Evolutionary conservation across 2,888 invertebrate species (phyloP).

Genomic region (Drosophila kambysellisi): DNA sequence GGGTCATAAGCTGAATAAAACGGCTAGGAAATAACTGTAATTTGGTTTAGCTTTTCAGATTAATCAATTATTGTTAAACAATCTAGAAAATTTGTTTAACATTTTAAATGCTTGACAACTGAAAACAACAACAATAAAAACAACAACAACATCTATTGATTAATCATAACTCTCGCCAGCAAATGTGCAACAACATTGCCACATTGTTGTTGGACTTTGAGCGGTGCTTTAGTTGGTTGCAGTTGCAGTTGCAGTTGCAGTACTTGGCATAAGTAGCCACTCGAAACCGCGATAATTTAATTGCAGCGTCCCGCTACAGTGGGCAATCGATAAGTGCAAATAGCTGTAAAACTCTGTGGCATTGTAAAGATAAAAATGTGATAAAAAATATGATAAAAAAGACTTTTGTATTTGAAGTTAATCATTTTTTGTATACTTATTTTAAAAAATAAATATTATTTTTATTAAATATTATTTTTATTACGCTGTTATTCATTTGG

Average conservation of each 20-base stretch:
- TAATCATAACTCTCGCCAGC: constrained; percentile 26
- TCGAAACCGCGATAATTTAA: constrained; percentile 43
- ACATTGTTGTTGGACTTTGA: constrained; percentile 40
- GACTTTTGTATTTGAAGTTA: too few species aligned
- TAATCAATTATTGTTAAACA: background rate
- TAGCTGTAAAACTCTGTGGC: background rate
- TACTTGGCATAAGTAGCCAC: constrained; percentile 25
- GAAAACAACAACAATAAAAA: background rate
- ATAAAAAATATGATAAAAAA: background rate
- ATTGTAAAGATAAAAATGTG: background rate
- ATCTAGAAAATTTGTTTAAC: background rate
- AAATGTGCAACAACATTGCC: constrained; percentile 28
- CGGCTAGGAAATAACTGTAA: background rate
- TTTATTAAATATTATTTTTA: too few species aligned
- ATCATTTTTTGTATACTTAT: too few species aligned
- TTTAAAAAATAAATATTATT: too few species aligned
- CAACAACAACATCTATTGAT: constrained; percentile 18
- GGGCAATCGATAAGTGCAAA: constrained; percentile 11
- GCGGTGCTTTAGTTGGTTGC: constrained; percentile 8
- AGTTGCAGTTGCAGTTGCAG: constrained; percentile 8
- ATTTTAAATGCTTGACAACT: background rate
- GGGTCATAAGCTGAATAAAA: background rate
- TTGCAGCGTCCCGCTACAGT: constrained; percentile 32
- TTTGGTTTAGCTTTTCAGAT: background rate
- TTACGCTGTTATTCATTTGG: too few species aligned